Percentiles rank a stretch among this genome's conserved stretches.
phyloP scores from a whole-genome alignment of 2,113 vertebrate species.

The Xenus cinereus region DNA sequence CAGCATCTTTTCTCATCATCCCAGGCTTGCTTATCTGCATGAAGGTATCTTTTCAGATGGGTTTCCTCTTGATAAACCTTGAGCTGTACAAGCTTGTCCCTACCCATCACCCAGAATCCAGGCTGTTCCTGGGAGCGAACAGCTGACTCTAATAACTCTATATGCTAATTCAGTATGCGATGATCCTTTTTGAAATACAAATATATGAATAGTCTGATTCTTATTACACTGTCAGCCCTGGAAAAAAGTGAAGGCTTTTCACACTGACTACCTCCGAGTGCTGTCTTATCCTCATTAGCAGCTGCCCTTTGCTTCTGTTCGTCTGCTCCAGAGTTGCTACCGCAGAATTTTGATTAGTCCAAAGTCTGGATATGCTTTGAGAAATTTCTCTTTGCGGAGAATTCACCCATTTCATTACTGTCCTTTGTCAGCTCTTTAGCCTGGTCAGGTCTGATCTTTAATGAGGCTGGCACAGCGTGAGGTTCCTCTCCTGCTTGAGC shows the following conservation, averaged over 20 bases:
- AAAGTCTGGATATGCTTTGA: background rate
- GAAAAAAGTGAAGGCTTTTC: background rate
- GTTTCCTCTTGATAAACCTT: background rate
- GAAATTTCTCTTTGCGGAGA: background rate
- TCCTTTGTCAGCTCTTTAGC: background rate
- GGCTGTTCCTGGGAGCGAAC: background rate
- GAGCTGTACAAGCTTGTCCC: background rate
- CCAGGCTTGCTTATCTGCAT: background rate
- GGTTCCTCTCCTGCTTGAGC: background rate
- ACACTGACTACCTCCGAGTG: rapidly evolving
- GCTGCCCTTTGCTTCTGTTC: background rate
- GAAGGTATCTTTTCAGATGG: background rate
- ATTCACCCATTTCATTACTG: background rate
- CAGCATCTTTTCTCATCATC: background rate
- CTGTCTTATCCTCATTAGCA: background rate
- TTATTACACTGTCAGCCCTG: background rate
- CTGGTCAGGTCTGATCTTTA: background rate
- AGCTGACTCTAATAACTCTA: background rate
- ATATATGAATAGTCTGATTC: background rate
- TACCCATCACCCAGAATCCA: background rate
- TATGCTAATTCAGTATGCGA: background rate
- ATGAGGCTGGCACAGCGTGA: background rate
- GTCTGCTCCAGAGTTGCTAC: background rate
- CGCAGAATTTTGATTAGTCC: background rate
- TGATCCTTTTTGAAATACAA: background rate